These are phyloP conservation scores for Urocyon cinereoargenteus DNA, from an alignment of 2,797 vertebrate species.

Conservation along the genomic window DNA sequence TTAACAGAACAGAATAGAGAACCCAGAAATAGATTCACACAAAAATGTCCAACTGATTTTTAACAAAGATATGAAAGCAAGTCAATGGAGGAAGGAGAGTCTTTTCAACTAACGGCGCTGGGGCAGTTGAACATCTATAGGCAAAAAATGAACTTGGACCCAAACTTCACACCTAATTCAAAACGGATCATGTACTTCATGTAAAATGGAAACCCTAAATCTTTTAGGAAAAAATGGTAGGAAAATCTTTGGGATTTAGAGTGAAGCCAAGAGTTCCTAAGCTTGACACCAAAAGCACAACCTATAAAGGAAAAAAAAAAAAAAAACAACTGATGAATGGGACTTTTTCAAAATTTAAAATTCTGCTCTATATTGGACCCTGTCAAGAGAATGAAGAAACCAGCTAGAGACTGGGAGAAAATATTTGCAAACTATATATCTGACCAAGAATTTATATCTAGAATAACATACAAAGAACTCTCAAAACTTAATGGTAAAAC, in stretches of 20 bases:
- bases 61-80: slow-evolving; percentile 48
- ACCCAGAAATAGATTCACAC: slow-evolving; percentile 63
- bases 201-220: slow-evolving; percentile 2
- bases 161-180: slow-evolving; percentile 21
- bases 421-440: background rate
- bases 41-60: slow-evolving; percentile 46
- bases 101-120: background rate
- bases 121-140: background rate
- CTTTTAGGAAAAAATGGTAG: background rate
- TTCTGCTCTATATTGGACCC: background rate
- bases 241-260: background rate
- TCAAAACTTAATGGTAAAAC: background rate
- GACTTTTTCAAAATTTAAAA: background rate
- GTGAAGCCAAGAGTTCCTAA: background rate
- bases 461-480: background rate
- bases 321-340: background rate
- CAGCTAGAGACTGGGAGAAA: background rate
- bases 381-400: background rate
- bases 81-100: background rate
- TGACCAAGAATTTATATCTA: background rate
- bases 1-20: slow-evolving; percentile 63
- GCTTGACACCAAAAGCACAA: background rate
- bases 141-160: background rate
- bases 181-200: slow-evolving; percentile 6
- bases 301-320: background rate